phyloP scores from a whole-genome alignment of 2,888 invertebrate genomes.

The Tortrix viridana region DNA sequence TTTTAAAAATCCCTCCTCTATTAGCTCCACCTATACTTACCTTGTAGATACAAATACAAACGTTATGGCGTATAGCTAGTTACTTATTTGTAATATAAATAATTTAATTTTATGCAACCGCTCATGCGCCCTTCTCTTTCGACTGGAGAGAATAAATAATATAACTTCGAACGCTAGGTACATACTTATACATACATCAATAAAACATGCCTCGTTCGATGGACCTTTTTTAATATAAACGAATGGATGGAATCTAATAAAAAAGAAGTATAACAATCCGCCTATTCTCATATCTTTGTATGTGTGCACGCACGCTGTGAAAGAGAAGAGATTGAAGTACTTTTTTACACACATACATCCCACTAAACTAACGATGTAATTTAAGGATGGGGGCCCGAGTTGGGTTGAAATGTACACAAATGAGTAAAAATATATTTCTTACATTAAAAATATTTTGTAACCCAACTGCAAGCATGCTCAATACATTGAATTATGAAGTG shows the following conservation, averaged over 20 bases:
- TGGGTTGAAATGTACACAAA: conserved; percentile 51
- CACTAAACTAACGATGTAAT: conserved; percentile 55
- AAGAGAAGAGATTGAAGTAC: conserved; percentile 60
- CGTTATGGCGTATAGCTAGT: no score
- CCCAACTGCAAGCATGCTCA: not conserved
- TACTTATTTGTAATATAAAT: conserved; percentile 37
- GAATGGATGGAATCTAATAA: conserved; percentile 68
- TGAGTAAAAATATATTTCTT: conserved; percentile 37
- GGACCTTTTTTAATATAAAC: conserved; percentile 49
- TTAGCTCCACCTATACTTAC: no score
- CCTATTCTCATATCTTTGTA: conserved; percentile 48
- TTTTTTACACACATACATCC: conserved; percentile 52
- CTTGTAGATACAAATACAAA: no score
- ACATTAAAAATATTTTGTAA: not conserved
- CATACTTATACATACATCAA: conserved; percentile 19
- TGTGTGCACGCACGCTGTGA: conserved; percentile 54
- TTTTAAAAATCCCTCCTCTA: no score
- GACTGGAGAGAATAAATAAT: conserved; percentile 36
- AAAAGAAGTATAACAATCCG: conserved; percentile 62
- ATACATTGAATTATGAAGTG: conserved; percentile 1
- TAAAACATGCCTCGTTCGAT: conserved; percentile 47
- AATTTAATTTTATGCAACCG: conserved; percentile 40
- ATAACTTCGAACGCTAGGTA: conserved; percentile 26
- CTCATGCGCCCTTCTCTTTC: conserved; percentile 42
- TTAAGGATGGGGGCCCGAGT: conserved; percentile 58